A percentile compares a stretch with the other conserved stretches of the same genome.
phyloP scores from a whole-genome alignment of 1,140 invertebrate genomes.

The Gryllus bimaculatus region DNA sequence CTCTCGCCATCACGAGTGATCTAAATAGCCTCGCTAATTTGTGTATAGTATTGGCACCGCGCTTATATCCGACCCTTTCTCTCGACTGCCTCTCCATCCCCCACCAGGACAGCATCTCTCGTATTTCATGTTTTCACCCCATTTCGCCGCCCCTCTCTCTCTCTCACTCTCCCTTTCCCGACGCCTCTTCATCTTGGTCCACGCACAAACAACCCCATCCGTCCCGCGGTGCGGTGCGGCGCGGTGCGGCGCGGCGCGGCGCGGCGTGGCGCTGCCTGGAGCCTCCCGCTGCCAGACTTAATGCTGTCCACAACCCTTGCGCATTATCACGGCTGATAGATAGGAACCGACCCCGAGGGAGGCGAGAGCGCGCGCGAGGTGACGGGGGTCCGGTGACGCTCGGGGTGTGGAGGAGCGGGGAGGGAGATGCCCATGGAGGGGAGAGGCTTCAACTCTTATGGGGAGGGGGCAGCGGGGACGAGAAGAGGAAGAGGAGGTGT shows the following conservation, averaged over 20 bases:
- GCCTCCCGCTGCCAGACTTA: background rate
- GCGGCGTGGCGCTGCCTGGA: no score
- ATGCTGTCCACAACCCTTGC: background rate
- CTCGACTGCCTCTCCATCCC: background rate
- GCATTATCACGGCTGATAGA: conserved; percentile 3
- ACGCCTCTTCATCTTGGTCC: background rate
- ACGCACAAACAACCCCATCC: background rate
- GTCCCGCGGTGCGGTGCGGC: no score
- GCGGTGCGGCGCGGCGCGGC: no score
- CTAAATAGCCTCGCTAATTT: conserved; percentile 1
- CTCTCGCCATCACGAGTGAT: background rate
- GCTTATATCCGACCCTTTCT: background rate
- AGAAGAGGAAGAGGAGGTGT: no score
- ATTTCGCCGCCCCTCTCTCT: background rate
- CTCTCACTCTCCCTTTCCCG: no score
- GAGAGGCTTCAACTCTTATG: no score
- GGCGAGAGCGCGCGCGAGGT: background rate
- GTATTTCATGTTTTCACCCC: conserved; percentile 1
- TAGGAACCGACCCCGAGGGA: background rate
- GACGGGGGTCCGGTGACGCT: no score
- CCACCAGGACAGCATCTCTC: background rate
- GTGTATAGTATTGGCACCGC: background rate
- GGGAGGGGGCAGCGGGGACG: no score
- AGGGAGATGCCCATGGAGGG: no score
- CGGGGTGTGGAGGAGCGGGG: no score